Base-by-base conservation (phyloP, 2,797 vertebrate genomes). In the Arctocebus calabarensis region DNA sequence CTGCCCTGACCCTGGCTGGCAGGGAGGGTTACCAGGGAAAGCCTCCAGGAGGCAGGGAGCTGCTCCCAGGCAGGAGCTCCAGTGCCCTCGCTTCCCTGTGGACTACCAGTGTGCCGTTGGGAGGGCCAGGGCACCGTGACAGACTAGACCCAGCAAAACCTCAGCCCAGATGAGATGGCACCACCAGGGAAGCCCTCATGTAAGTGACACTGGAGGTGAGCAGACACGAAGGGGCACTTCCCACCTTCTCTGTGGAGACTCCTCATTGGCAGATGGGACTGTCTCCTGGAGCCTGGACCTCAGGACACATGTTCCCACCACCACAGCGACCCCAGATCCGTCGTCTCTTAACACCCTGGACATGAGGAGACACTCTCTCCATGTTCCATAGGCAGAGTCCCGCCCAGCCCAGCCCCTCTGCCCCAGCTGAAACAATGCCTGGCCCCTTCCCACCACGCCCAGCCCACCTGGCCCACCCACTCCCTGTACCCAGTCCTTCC, bases 151-250 rank as follows among this genome's bases (percentile, higher is more conserved):
- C 48, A 52, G 48, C 48, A 52, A 52, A 52, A 52, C 40, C 75
- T 68, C 20, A 71, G 13, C 3, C 37, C 34, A 78, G n/a, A n/a
- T 57, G 0, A 45, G 52, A 8, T 3, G 29, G 14, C 8, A 59
- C n/a, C 86, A 19, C 6, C 3, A 0, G 17, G 87, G 12, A 5
- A n/a, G 5, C 11, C 43, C 10, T 0, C 17, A 27, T 32, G 61
- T 0, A 43, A 11, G 14, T 3, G 59, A 12, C 3, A 22, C 57
- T 37, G 57, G 37, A 52, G 11, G 16, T 4, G 29, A 52, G 5
- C 0, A 2, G 27, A 59, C 17, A 0, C 2, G 12, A 52, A 62
- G 37, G 16, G 48, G 10, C 2, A 3, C n/a, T 14, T 52, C 71
- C 7, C 6, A 0, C 9, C 2, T 0, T 52, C 55, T 48, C 68